Base-by-base conservation (phyloP, 2,113 vertebrate species). In the Podarcis cretensis region DNA sequence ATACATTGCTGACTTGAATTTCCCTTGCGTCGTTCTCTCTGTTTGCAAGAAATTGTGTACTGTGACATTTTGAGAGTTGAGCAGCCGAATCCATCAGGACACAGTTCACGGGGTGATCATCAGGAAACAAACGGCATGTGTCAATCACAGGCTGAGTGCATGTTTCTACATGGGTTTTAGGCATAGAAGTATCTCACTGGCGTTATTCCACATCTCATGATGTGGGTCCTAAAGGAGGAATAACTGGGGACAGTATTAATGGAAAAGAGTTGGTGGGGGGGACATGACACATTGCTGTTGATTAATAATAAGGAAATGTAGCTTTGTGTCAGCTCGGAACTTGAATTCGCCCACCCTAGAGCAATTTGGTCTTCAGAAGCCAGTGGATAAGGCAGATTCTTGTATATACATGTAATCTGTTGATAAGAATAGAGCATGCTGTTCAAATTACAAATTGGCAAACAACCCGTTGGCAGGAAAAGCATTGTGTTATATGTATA, bases 1-100 rank as follows among this genome's bases (percentile, higher is more conserved):
- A 73, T 93, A 6, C 93, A 4, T 35, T 92, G 30, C 85, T 94
- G 89, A 76, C 86, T 92, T 65, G 90, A 1, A 90, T 69, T 18
- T 87, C 63, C 54, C 82, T 65, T 83, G 48, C 5, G 30, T 77
- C 85, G 73, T 74, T 48, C 59, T 82, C 87, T 84, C 37, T 37
- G 43, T 76, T 54, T 92, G 32, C 83, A 86, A 35, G 18, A 92
- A n/a, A 81, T 82, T 90, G 35, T 91, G 85, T 32, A 79, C 48
- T 85, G 57, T 77, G 35, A 93, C 80, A 21, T 57, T 75, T 90
- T 84, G 68, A 54, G 69, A 20, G 23, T 59, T 23, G 83, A 82
- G 35, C 0, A 40, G 35, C 57, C 48, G 80, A 32, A 40, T 81
- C 9, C 16, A 81, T 10, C 5, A 81, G 32, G 30, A 25, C 18